Percentiles rank a stretch among this genome's conserved stretches.
Conservation (phyloP, 2,888 invertebrate species). For the Drosophila silvestris region DNA sequence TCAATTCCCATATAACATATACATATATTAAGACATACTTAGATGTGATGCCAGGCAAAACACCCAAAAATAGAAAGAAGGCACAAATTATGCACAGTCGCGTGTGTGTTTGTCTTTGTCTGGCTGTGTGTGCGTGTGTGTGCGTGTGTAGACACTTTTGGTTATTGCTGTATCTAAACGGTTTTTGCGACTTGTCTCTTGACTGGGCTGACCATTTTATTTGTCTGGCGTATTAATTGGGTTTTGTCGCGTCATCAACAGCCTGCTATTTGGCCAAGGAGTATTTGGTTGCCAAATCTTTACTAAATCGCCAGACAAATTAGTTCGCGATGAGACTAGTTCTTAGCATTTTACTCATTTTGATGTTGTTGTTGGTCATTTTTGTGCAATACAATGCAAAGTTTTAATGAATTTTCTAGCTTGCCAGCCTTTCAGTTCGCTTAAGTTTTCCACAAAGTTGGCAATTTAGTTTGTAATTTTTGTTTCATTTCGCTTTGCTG, state of each 20-base stretch:
- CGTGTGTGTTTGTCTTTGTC: slow-evolving; percentile 45
- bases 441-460: slow-evolving; percentile 68
- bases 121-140: slow-evolving; percentile 7
- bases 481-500: slow-evolving; percentile 40
- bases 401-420: slow-evolving; percentile 76
- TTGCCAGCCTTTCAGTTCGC: slow-evolving; percentile 56
- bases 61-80: slow-evolving; percentile 36
- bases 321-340: slow-evolving; percentile 70
- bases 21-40: slow-evolving; percentile 53
- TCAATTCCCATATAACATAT: slow-evolving; percentile 40
- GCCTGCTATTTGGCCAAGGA: slow-evolving; percentile 5
- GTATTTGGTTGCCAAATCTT: slow-evolving; percentile 48
- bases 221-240: slow-evolving; percentile 81
- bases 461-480: slow-evolving; percentile 60
- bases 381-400: slow-evolving; percentile 68
- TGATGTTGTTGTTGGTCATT: slow-evolving; percentile 21
- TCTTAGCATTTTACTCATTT: slow-evolving; percentile 15
- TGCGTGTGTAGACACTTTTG: slow-evolving; percentile 62
- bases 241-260: slow-evolving; percentile 79
- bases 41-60: slow-evolving; percentile 38
- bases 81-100: slow-evolving; percentile 64
- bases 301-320: slow-evolving; percentile 76
- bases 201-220: slow-evolving; percentile 60
- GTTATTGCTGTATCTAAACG: slow-evolving; percentile 78
- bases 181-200: slow-evolving; percentile 39